Conservation (phyloP, 2,113 vertebrate genomes). For the Engraulis encrasicolus region DNA sequence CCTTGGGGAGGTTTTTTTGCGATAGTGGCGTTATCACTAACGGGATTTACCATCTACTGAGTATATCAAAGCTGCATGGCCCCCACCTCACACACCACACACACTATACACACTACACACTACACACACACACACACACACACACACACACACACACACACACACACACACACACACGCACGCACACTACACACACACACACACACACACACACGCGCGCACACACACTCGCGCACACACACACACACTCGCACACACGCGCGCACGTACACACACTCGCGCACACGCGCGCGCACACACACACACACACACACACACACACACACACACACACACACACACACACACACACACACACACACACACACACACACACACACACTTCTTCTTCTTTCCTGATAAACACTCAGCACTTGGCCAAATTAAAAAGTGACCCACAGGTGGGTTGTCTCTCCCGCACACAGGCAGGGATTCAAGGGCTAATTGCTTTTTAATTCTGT, state of each 20-base stretch:
- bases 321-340: not conserved
- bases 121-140: not conserved
- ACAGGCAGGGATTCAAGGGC: constrained; percentile 71
- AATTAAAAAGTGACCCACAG: constrained; percentile 84
- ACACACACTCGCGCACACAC: no score
- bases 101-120: no score
- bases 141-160: not conserved
- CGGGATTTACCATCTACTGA: constrained; percentile 81
- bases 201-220: no score
- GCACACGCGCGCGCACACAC: no score
- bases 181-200: not conserved
- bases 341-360: not conserved
- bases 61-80: constrained; percentile 74
- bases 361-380: not conserved
- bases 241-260: constrained; percentile 11
- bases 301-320: not conserved
- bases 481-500: constrained; percentile 84
- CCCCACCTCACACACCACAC: not conserved
- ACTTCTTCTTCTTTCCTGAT: constrained; percentile 53
- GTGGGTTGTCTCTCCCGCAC: constrained; percentile 71
- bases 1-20: constrained; percentile 49
- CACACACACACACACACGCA: not conserved
- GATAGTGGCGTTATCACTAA: constrained; percentile 74
- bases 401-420: constrained; percentile 81
- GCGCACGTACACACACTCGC: no score